A percentile compares a stretch with the other conserved stretches of the same genome.
These are phyloP conservation scores for Thunnus maccoyii DNA, from an alignment of 2,113 vertebrate species.

Conservation along the genomic window DNA sequence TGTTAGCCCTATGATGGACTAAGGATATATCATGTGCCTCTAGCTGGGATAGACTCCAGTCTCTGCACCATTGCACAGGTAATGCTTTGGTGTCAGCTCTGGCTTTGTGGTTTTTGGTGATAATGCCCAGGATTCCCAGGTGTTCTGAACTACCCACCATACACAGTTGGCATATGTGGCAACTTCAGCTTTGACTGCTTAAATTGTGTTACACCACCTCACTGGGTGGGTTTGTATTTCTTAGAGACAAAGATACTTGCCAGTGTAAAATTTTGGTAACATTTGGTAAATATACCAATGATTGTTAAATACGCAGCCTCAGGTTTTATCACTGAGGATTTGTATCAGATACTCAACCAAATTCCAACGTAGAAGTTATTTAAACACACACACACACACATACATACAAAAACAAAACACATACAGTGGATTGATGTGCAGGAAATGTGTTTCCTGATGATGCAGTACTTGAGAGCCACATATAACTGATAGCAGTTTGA, in stretches of 20 bases:
- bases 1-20: background rate
- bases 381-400: background rate
- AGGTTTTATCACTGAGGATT: background rate
- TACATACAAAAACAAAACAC: background rate
- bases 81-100: background rate
- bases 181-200: background rate
- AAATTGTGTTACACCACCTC: background rate
- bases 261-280: no score
- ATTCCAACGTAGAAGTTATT: background rate
- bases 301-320: background rate
- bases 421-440: no score
- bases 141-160: background rate
- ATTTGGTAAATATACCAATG: no score
- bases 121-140: background rate
- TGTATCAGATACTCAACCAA: background rate
- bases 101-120: background rate
- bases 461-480: no score
- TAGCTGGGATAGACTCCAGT: no score
- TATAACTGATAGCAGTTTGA: background rate
- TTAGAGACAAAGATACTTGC: no score
- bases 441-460: no score
- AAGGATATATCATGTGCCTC: no score
- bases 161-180: background rate
- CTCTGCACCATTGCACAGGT: background rate
- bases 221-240: no score